Evolutionary conservation across 2,113 vertebrate species (phyloP).

Genomic region (Epinephelus cyanopodus): DNA sequence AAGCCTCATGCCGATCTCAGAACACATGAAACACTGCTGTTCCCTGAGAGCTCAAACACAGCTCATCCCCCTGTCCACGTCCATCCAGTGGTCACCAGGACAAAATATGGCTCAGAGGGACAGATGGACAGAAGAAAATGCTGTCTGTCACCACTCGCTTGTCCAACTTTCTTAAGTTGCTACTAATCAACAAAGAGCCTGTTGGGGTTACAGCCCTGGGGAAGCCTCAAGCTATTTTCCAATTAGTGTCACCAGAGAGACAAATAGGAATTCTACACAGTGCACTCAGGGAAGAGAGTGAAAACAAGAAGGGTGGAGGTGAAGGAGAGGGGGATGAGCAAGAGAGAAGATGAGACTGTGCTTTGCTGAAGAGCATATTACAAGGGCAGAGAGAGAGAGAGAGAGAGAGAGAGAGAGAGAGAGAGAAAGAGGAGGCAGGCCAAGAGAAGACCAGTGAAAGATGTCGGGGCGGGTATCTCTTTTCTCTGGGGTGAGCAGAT

Average conservation of each 20-base stretch:
- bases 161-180: slow-evolving; percentile 80
- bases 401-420: slow-evolving; percentile 15
- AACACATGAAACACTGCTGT: not conserved
- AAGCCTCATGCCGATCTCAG: slow-evolving; percentile 15
- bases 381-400: slow-evolving; percentile 43
- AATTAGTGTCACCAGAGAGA: slow-evolving; percentile 86
- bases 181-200: slow-evolving; percentile 83
- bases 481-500: slow-evolving; percentile 70
- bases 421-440: slow-evolving; percentile 27
- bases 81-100: slow-evolving; percentile 26
- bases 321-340: slow-evolving; percentile 3
- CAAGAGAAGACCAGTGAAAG: slow-evolving; percentile 40
- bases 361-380: slow-evolving; percentile 47
- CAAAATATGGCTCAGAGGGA: slow-evolving; percentile 38
- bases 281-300: slow-evolving; percentile 43
- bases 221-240: slow-evolving; percentile 83
- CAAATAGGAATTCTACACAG: slow-evolving; percentile 78
- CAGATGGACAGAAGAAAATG: slow-evolving; percentile 40
- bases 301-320: slow-evolving; percentile 33
- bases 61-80: not conserved
- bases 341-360: slow-evolving; percentile 29
- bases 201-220: slow-evolving; percentile 77
- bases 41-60: not conserved
- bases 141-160: slow-evolving; percentile 53
- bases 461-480: slow-evolving; percentile 54